These are phyloP conservation scores for Pristionchus mayeri DNA, from an alignment of 2,888 invertebrate species.

Conservation along the genomic window DNA sequence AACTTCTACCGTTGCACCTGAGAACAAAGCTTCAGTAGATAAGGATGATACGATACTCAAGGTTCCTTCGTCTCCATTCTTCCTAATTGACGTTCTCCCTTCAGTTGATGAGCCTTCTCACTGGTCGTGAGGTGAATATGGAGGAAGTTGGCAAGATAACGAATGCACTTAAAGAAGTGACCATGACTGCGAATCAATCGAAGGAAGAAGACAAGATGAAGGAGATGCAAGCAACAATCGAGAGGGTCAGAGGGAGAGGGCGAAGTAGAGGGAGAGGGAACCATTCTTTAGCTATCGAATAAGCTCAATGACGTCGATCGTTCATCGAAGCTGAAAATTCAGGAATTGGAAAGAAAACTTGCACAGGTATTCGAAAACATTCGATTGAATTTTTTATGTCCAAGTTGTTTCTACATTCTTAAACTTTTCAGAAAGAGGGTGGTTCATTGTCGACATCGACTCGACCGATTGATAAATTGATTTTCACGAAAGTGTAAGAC, in stretches of 20 bases:
- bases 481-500: neutral
- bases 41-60: neutral
- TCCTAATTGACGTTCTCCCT: neutral
- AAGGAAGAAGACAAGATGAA: neutral
- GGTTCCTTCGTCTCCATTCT: neutral
- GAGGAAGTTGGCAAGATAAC: neutral
- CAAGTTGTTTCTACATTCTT: too few relatives aligned
- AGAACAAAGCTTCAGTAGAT: neutral
- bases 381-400: neutral
- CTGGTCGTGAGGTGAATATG: neutral
- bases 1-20: neutral
- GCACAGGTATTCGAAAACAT: neutral
- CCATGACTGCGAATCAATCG: neutral
- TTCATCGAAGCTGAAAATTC: conserved; percentile 1
- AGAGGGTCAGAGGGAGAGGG: too few relatives aligned
- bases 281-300: neutral
- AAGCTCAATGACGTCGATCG: neutral
- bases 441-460: neutral
- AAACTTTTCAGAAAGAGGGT: neutral
- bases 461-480: neutral
- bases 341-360: conserved; percentile 1
- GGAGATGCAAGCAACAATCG: conserved; percentile 1
- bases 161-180: too few relatives aligned
- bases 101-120: neutral
- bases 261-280: too few relatives aligned